Evolutionary conservation across 2,888 invertebrate genomes (phyloP), one percentile per base, ranked within the genome.

Genomic region (Pheosia gnoma): DNA sequence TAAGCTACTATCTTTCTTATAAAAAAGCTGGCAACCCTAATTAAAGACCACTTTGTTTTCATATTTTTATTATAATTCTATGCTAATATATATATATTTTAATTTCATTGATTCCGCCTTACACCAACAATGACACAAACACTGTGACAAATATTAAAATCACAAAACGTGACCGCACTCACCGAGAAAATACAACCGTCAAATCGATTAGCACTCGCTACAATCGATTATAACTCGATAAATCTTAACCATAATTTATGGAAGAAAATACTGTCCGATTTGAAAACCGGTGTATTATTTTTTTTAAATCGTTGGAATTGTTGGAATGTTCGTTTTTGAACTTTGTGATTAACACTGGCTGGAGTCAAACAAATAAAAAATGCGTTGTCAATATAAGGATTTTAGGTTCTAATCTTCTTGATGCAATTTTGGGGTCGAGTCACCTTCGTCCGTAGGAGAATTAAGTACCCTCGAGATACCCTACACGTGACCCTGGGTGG

Each of bases 171-270:
- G 73, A 59, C 54, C 41, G 47, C 10, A 10, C 36, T 11, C 61
- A 55, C 52, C 52, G 53, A 39, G 38, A 55, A 56, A 3, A 10
- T 59, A 59, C 52, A 52, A 25, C 39, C 5, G 37, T 49, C 60
- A 13, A 71, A 71, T 73, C 58, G 59, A 71, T 71, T 71, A 55
- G 41, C 37, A 57, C 51, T 37, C 25, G 11, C 49, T 6, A 38
- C 63, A 70, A 72, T 72, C 72, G 66, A 72, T 70, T 70, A 60
- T 45, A 60, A 52, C 51, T 63, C 57, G 36, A 58, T 4, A 37
- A 25, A 39, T 49, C 52, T 10, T 8, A 45, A 45, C 45, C n/a
- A 47, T 47, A 47, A n/a, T 11, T 47, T 47, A 41, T 41, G 47
- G n/a, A 3, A 3, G 47, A 47, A n/a, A 47, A n/a, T 9, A n/a